Evolutionary conservation across 2,888 invertebrate genomes (phyloP).

Genomic region (Habrosyne pyritoides): DNA sequence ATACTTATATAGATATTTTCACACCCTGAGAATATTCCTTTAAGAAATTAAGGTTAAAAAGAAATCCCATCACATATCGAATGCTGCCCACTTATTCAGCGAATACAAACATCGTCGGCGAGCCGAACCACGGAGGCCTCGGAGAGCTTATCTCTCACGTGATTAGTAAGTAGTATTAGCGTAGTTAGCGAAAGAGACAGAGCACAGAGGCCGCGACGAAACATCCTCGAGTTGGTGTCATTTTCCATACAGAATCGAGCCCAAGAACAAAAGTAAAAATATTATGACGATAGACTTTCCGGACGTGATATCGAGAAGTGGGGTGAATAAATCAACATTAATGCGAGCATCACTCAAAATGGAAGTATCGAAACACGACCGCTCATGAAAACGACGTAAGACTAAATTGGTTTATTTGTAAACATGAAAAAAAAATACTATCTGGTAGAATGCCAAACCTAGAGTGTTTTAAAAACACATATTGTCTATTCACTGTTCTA

Average conservation of each 20-base stretch:
- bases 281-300: slow-evolving; percentile 23
- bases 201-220: no score
- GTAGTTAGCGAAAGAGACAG: no score
- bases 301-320: slow-evolving; percentile 8
- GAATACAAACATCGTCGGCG: no score
- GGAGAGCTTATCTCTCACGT: no score
- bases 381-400: slow-evolving; percentile 13
- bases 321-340: slow-evolving; percentile 50
- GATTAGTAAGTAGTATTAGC: no score
- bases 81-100: no score
- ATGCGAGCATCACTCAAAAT: slow-evolving; percentile 32
- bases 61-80: background rate
- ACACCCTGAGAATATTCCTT: background rate
- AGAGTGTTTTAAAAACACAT: no score
- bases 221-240: no score
- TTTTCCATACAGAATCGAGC: no score
- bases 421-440: slow-evolving; percentile 9
- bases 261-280: slow-evolving; percentile 17
- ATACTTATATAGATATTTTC: no score
- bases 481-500: no score
- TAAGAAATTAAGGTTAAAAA: background rate
- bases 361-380: slow-evolving; percentile 19
- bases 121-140: no score
- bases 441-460: background rate
- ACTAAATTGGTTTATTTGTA: background rate